Percentiles rank a stretch among this genome's conserved stretches.
These are phyloP conservation scores for Corydoras maculifer DNA, from an alignment of 2,113 vertebrate species.

Conservation along the genomic window DNA sequence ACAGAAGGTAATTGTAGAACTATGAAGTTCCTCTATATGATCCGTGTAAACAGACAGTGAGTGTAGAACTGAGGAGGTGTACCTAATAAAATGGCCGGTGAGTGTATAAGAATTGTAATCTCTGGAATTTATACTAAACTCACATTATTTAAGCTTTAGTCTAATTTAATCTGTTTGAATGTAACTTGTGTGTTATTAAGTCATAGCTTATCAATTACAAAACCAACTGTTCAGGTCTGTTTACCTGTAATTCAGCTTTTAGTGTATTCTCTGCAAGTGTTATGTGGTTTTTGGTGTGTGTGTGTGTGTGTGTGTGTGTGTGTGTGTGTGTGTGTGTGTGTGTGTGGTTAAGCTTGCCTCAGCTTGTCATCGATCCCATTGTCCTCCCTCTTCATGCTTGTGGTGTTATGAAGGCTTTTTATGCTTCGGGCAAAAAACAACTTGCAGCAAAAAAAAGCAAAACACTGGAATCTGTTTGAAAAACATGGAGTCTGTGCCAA, in stretches of 20 bases:
- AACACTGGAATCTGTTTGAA: background rate
- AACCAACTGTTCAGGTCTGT: background rate
- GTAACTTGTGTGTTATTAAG: no score
- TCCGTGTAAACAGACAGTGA: no score
- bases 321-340: conserved; percentile 11
- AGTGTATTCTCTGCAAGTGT: background rate
- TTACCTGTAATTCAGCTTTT: background rate
- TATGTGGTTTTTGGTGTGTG: background rate
- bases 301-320: conserved; percentile 46
- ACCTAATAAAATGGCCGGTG: no score
- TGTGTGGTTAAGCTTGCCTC: conserved; percentile 3
- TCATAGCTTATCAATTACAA: no score
- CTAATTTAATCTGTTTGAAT: no score
- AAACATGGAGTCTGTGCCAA: background rate
- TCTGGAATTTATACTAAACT: no score
- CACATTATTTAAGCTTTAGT: no score
- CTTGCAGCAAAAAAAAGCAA: background rate
- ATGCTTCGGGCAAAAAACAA: background rate
- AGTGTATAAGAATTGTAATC: no score
- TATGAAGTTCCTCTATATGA: no score
- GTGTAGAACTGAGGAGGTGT: no score
- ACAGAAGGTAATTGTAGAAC: no score
- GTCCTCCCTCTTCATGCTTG: conserved; percentile 4
- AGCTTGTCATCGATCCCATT: conserved; percentile 1
- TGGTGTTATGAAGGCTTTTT: conserved; percentile 14